Percentiles rank a stretch among this genome's conserved stretches.
phyloP scores from a whole-genome alignment of 2,888 invertebrate species.

The Deroplatys truncata region DNA sequence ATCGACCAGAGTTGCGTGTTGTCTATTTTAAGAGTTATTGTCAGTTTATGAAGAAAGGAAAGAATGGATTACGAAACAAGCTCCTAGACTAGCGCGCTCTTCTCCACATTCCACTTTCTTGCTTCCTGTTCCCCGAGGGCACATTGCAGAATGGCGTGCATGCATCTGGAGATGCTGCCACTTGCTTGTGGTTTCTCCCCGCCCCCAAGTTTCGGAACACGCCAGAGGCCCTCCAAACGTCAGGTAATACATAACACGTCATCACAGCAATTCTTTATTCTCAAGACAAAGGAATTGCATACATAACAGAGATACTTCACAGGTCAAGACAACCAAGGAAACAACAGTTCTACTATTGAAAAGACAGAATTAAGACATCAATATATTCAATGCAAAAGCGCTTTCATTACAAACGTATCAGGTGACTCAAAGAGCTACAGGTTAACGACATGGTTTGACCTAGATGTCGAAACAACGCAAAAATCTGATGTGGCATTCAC shows the following conservation, averaged over 20 bases:
- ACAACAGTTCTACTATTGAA: too few species aligned
- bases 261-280: not conserved
- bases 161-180: not conserved
- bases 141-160: not conserved
- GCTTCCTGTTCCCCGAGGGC: not conserved
- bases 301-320: too few species aligned
- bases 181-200: not conserved
- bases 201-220: not conserved
- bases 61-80: not conserved
- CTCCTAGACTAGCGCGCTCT: not conserved
- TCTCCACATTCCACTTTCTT: not conserved
- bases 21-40: not conserved
- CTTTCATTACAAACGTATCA: too few species aligned
- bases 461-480: too few species aligned
- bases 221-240: not conserved
- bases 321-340: too few species aligned
- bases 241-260: not conserved
- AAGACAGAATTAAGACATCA: too few species aligned
- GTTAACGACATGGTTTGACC: too few species aligned
- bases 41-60: not conserved
- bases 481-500: too few species aligned
- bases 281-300: too few species aligned
- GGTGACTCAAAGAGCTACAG: too few species aligned
- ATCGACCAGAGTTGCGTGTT: not conserved
- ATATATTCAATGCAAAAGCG: too few species aligned